Evolutionary conservation across 2,888 invertebrate genomes (phyloP), one percentile per base, ranked within the genome.

Genomic region (Apamea monoglypha): DNA sequence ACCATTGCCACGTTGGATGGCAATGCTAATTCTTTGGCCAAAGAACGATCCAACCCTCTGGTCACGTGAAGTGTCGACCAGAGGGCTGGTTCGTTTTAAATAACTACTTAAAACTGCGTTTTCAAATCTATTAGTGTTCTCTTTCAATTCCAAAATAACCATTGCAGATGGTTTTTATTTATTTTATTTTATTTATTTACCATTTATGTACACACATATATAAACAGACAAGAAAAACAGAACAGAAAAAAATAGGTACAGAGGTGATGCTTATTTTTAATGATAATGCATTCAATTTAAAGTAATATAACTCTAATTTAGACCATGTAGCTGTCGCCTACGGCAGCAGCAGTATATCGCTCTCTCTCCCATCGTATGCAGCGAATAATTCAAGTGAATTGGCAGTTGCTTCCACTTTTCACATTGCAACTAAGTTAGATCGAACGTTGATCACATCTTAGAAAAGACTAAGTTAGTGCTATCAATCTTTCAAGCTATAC

Each of bases 401-500:
- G 47, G 66, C 50, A 44, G 36, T 40, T 74, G 32, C 76, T 81
- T 80, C 81, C 73, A 81, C 71, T 85, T 85, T 76, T 72, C 74
- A 70, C 76, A 76, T 81, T 73, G 72, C 69, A 70, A 63, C 44
- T 72, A 50, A 56, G 64, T 70, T 44, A 63, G 63, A 81, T 73
- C 16, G 76, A 14, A 59, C 74, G 25, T 86, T 82, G 76, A 82
- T 36, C 84, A 4, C 21, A 10, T 16, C 36, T 71, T 71, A 53
- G 16, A 21, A 56, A 18, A 53, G 6, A n/a, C 50, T 14, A 25
- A 25, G 21, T 6, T 16, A 40, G 40, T 67, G 18, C 16, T 67
- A 67, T 40, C n/a, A n/a, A 18, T 67, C 67, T 67, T 67, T 14
- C 0, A n/a, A 47, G 32, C 5, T 47, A 36, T 21, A 40, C 16